Evolutionary conservation across 2,888 invertebrate genomes (phyloP).

Genomic region (Siphlonurus alternatus): DNA sequence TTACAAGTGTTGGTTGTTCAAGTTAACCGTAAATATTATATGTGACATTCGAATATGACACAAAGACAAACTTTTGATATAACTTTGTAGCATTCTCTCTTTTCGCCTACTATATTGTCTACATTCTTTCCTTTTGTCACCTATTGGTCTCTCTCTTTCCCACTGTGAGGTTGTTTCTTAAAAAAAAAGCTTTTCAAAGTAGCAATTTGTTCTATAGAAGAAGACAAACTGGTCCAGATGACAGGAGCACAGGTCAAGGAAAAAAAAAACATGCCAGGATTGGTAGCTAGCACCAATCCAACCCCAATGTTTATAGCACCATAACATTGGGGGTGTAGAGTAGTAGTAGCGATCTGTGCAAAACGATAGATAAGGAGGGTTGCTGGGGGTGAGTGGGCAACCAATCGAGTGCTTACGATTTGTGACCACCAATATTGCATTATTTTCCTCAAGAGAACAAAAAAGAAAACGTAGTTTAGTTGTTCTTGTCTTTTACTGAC

Average conservation of each 20-base stretch:
- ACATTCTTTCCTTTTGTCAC: not conserved
- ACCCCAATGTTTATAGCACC: not conserved
- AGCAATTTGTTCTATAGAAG: not conserved
- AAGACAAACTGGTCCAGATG: not conserved
- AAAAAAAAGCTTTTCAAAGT: not conserved
- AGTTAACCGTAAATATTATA: not conserved
- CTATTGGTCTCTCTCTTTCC: too few species aligned
- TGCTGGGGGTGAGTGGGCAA: too few species aligned
- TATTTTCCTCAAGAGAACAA: not conserved
- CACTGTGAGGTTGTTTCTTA: not conserved
- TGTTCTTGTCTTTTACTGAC: too few species aligned
- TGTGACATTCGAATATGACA: not conserved
- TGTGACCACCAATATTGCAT: not conserved
- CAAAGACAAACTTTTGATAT: not conserved
- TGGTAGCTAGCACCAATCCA: too few species aligned
- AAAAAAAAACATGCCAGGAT: too few species aligned
- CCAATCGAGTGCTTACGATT: not conserved
- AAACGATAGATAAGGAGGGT: too few species aligned
- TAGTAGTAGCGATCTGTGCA: too few species aligned
- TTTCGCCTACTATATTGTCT: not conserved
- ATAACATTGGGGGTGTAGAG: not conserved
- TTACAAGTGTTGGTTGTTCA: not conserved
- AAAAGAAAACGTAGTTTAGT: not conserved
- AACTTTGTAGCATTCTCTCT: not conserved
- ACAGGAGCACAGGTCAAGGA: too few species aligned